Evolutionary conservation across 64 coral and sea anemone species (phyloP).

Genomic region (Orbicella faveolata): DNA sequence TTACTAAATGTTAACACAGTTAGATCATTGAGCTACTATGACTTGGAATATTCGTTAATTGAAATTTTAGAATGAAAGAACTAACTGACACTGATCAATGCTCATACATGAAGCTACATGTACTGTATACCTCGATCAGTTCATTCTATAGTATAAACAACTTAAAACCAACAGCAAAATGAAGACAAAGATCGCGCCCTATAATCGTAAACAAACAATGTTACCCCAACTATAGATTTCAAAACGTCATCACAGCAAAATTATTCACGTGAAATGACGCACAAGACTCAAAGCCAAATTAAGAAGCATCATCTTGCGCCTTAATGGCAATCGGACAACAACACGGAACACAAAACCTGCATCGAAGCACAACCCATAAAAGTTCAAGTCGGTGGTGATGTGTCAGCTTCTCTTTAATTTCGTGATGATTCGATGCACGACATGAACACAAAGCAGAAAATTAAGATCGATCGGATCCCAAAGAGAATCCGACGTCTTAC

Average conservation of each 20-base stretch:
- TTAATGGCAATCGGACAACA: background rate
- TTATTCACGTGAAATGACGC: background rate
- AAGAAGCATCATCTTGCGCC: no score
- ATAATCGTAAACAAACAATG: background rate
- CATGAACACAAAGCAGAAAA: background rate
- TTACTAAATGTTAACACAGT: no score
- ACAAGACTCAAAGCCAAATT: background rate
- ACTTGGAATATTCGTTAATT: no score
- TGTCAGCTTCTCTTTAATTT: constrained; percentile 13
- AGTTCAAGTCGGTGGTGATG: background rate
- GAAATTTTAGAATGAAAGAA: no score
- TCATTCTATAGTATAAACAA: background rate
- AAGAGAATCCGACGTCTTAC: background rate
- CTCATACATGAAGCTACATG: background rate
- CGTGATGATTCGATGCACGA: background rate
- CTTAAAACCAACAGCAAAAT: background rate
- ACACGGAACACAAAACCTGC: no score
- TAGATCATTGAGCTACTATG: no score
- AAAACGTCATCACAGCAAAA: background rate
- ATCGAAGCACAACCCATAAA: background rate
- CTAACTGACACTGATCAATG: no score
- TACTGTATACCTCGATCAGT: no score
- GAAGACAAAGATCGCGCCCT: background rate
- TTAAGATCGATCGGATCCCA: background rate
- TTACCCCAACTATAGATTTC: background rate